These are phyloP conservation scores for Arremon aurantiirostris DNA, from an alignment of 2,797 vertebrate species.

Conservation along the genomic window DNA sequence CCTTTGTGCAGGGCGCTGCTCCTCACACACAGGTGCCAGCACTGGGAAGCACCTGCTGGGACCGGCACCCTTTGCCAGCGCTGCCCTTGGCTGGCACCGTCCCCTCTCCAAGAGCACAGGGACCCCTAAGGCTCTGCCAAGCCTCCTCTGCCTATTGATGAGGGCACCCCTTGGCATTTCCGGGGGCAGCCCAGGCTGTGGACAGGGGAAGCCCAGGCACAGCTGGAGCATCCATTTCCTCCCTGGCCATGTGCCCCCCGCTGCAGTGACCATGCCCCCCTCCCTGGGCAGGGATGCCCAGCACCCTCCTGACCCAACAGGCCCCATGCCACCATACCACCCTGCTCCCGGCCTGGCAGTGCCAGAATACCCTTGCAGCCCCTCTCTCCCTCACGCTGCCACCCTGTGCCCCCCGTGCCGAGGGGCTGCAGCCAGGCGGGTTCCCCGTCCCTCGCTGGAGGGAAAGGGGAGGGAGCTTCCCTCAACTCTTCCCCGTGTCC, in stretches of 20 bases:
- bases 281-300: neutral
- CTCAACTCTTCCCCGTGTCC: neutral
- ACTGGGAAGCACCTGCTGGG: neutral
- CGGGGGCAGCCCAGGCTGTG: neutral
- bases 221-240: neutral
- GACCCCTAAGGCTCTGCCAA: neutral
- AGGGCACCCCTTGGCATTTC: neutral
- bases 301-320: neutral
- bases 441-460: neutral
- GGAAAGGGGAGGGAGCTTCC: constrained; percentile 42
- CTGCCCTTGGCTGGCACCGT: neutral
- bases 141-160: neutral
- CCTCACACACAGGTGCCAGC: rapidly evolving
- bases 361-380: neutral
- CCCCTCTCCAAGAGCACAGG: neutral
- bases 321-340: rapidly evolving
- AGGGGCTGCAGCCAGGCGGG: neutral
- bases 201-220: neutral
- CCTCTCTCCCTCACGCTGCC: neutral
- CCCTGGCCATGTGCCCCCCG: rapidly evolving
- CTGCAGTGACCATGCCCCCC: neutral
- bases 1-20: neutral
- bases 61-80: rapidly evolving
- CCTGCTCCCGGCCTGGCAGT: neutral
- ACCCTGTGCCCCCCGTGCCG: rapidly evolving